Conservation (phyloP, 2,113 vertebrate species). For the Gopherus evgoodei region DNA sequence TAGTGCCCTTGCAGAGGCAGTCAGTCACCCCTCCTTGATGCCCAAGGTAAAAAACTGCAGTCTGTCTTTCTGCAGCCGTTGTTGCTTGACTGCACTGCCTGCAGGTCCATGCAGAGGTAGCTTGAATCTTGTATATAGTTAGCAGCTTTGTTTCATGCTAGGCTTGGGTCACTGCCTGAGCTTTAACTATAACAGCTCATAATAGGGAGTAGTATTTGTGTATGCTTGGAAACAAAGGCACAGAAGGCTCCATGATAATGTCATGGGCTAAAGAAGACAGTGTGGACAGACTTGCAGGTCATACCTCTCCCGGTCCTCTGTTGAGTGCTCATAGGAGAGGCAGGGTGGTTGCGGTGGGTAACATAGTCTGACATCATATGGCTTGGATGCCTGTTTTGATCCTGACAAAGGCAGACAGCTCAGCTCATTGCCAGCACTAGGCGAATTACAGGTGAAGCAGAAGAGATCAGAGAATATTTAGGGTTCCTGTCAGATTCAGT, state of each 20-base stretch:
- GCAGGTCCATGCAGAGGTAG: rapidly evolving
- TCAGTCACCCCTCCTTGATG: neutral
- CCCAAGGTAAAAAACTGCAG: neutral
- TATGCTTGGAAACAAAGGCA: neutral
- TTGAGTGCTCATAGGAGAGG: neutral
- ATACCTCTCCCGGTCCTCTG: neutral
- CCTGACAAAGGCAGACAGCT: constrained; percentile 66
- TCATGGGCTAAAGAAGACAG: neutral
- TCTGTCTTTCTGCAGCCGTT: neutral
- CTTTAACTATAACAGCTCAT: neutral
- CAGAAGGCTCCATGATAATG: neutral
- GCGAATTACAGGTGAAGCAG: constrained; percentile 70
- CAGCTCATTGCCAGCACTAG: constrained; percentile 11
- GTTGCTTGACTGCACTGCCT: neutral
- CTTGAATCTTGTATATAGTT: neutral
- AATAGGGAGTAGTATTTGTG: neutral
- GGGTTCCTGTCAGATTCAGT: neutral
- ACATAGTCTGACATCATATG: constrained; percentile 45
- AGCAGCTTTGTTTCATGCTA: neutral
- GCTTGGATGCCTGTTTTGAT: constrained; percentile 38
- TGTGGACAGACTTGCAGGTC: too few relatives aligned
- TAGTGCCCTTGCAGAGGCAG: neutral
- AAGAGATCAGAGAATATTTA: constrained; percentile 66
- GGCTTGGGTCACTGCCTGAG: neutral
- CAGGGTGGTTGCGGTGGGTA: neutral